Evolutionary conservation across 1,140 invertebrate species (phyloP), one percentile per base, ranked within the genome.

Genomic region (Kradibia gibbosae): DNA sequence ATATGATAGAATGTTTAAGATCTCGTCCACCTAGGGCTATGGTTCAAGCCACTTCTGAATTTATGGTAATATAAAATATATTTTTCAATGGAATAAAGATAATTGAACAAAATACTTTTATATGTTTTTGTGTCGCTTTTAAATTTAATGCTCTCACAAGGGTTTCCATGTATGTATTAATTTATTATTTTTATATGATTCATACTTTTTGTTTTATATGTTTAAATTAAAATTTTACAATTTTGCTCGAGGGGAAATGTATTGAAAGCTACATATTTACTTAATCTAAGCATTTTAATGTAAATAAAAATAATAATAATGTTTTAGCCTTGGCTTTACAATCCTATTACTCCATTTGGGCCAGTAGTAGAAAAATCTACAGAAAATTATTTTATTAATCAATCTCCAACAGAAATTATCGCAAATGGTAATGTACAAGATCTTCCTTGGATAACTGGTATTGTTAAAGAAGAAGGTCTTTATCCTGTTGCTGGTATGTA

Each of bases 1-100:
- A 93, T n/a, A 93, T 97, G 89, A 88, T 96, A 1, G 93, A 93
- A 31, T 97, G 96, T 89, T 90, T 97, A 0, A 92, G 93, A 81
- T 91, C 93, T 74, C 90, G 93, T 67, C 93, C 94, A 1, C 93
- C 93, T 22, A 91, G 93, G 28, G 90, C 89, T 10, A 86, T 95
- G 11, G 92, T 94, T 15, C 53, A 82, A 67, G 75, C 81, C 11
- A 87, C 88, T 15, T 82, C 85, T 36, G 67, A 92, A 60, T 93
- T 93, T 82, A 89, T 92, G 87, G 92, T 92, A 85, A 85, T 36
- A n/a, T n/a, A 31, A 55, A 48, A 74, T 53, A 20, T 11, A 55
- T 55, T 55, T 55, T 73, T 72, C n/a, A n/a, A n/a, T n/a, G n/a
- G 70, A 57, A 42, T 81, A n/a, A 73, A 74, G 20, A 77, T 80